Conservation (phyloP, 2,888 invertebrate genomes). For the Thymelicus acteon region DNA sequence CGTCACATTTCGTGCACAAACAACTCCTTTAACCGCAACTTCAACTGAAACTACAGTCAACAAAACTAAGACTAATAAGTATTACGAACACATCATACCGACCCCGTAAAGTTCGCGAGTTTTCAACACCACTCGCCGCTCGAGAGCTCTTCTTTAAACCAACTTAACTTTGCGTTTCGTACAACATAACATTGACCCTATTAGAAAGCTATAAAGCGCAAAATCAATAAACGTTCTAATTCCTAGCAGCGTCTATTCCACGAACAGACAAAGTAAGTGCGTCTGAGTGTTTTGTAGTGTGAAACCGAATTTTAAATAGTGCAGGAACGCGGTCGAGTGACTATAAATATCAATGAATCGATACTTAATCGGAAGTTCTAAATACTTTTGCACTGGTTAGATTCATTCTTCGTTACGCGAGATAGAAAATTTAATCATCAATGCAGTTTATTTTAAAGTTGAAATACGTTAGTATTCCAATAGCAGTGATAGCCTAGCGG, state of each 20-base stretch:
- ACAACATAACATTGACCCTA: conserved; percentile 6
- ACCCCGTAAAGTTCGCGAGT: conserved; percentile 30
- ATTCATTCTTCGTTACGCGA: conserved; percentile 3
- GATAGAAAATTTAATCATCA: not conserved
- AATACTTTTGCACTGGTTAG: conserved; percentile 27
- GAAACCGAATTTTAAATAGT: conserved; percentile 28
- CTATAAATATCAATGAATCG: conserved; percentile 22
- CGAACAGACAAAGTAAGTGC: conserved; percentile 23
- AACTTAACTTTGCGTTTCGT: not conserved
- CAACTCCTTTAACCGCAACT: conserved; percentile 17
- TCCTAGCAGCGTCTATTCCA: not conserved
- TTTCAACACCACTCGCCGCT: conserved; percentile 27
- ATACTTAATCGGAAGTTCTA: conserved; percentile 12
- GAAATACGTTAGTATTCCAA: too few relatives aligned
- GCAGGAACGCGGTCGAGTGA: not conserved
- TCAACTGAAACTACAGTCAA: conserved; percentile 14
- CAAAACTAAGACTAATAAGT: conserved; percentile 24
- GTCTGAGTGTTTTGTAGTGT: conserved; percentile 31
- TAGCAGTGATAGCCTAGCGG: too few relatives aligned
- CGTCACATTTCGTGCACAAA: conserved; percentile 3
- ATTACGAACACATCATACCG: conserved; percentile 28
- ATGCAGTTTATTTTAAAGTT: not conserved
- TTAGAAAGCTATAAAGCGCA: conserved; percentile 4
- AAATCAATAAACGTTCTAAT: not conserved
- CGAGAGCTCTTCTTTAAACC: conserved; percentile 12